Base-by-base conservation (phyloP, 2,113 vertebrate genomes). In the Naja naja region DNA sequence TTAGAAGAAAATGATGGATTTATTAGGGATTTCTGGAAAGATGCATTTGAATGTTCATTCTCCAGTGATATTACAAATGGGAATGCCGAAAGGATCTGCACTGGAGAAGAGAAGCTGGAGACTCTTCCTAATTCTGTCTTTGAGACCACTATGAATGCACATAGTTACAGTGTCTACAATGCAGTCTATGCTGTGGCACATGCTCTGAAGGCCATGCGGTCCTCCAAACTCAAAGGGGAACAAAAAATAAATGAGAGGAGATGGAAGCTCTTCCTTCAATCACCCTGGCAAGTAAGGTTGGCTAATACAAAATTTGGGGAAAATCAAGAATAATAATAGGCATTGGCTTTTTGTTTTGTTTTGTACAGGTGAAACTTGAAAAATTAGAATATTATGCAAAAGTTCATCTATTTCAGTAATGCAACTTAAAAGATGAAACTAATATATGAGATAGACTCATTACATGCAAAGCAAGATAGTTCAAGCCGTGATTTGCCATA, bases 291-390 rank as follows among this genome's bases (percentile, higher is more conserved):
- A 6, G n/a, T 81, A 81, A 81, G 7, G 16, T 20, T 81, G n/a
- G 2, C 0, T 18, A 74, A 74, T 74, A 4, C 1, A 74, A 74
- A 74, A 7, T 34, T 74, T 16, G 1, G n/a, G n/a, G 14, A 20
- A 34, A 34, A 81, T 20, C 12, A 74, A 16, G 0, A 6, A 34
- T 3, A 14, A 16, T 18, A 16, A 2, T 5, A 16, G 0, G 0
- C 3, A 25, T 10, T 14, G 4, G 4, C 1, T 34, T 69, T 69
- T 14, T 56, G 18, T 56, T 25, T 58, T 8, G 5, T 47, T n/a
- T n/a, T n/a, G n/a, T n/a, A n/a, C n/a, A n/a, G n/a, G n/a, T n/a
- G n/a, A n/a, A n/a, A n/a, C n/a, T n/a, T n/a, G n/a, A n/a, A n/a
- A n/a, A n/a, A n/a, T n/a, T n/a, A n/a, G n/a, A n/a, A n/a, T n/a